A percentile compares a stretch with the other conserved stretches of the same genome.
Conservation (phyloP, 1,140 invertebrate species). For the Maniola jurtina region DNA sequence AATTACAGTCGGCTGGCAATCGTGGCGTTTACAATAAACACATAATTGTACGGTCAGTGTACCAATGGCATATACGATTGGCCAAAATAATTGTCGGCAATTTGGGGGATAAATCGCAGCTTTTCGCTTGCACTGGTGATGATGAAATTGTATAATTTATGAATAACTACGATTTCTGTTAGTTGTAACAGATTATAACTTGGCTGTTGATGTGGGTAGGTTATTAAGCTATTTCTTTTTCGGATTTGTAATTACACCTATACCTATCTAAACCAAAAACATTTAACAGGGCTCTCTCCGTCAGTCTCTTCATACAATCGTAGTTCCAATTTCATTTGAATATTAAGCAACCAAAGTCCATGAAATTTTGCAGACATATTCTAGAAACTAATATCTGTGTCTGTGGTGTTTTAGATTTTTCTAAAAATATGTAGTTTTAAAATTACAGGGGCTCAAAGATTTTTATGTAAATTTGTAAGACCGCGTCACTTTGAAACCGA, state of each 20-base stretch:
- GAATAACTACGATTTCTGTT: not conserved
- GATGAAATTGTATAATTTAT: conserved; percentile 36
- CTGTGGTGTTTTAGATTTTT: no score
- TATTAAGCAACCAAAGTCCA: no score
- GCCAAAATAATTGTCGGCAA: conserved; percentile 65
- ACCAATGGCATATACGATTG: conserved; percentile 75
- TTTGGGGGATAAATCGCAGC: conserved; percentile 60
- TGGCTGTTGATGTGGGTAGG: not conserved
- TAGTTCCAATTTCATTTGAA: no score
- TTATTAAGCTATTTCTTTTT: not conserved
- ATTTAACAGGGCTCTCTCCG: no score
- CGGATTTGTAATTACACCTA: not conserved
- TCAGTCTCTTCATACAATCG: no score
- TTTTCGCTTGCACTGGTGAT: conserved; percentile 49
- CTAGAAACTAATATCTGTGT: no score
- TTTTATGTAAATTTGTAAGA: no score
- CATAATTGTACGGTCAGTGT: conserved; percentile 75
- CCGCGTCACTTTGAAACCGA: no score
- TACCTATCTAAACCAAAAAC: no score
- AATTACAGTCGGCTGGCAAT: conserved; percentile 73
- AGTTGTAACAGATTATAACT: not conserved
- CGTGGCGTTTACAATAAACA: conserved; percentile 77
- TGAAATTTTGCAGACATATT: no score
- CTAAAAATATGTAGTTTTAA: no score
- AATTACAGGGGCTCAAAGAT: no score